Base-by-base conservation (phyloP, 92 coral and sea anemone species). In the Zoanthus gigantus region DNA sequence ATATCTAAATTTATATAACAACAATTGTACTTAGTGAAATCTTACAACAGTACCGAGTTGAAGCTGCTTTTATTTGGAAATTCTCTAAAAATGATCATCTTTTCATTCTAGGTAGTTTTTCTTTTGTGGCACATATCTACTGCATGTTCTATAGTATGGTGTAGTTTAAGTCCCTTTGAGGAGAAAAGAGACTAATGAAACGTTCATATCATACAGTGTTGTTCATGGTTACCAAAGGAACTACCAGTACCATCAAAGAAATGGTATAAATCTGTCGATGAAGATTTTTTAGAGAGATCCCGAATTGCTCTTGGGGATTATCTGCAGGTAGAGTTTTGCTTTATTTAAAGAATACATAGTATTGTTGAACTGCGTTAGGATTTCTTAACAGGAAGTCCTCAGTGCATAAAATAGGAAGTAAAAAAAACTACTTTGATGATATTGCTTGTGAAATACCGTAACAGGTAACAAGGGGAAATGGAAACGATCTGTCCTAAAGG, bases 191-290 rank as follows among this genome's bases (percentile, higher is more conserved):
- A 37, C 42, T 37, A 37, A 37, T 37, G 2, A 37, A 14, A 30
- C 14, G 16, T 13, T 16, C 31, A 3, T 65, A 23, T 82, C 47
- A 68, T 65, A 1, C 66, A 96, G 99, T 96, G 99, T 89, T 96
- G 96, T 69, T 76, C 92, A 14, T 90, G 95, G 92, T 87, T 96
- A 29, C 82, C 98, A 0, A 96, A 94, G 84, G 99, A 96, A 72
- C 94, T 95, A 23, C 99, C 98, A 23, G 94, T 94, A 12, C 99
- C 99, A 8, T 86, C 94, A 85, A 96, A 96, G 82, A 96, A 96
- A 71, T 96, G 99, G 99, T 96, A 93, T 92, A 96, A 95, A 87
- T 90, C 95, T 56, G 89, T 96, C 57, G 98, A 96, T 88, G 98
- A 92, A 7, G 97, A 93, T 72, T 96, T 95, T 78, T 74, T 96